phyloP scores from a whole-genome alignment of 2,113 vertebrate species.

The Sinocyclocheilus anshuiensis region DNA sequence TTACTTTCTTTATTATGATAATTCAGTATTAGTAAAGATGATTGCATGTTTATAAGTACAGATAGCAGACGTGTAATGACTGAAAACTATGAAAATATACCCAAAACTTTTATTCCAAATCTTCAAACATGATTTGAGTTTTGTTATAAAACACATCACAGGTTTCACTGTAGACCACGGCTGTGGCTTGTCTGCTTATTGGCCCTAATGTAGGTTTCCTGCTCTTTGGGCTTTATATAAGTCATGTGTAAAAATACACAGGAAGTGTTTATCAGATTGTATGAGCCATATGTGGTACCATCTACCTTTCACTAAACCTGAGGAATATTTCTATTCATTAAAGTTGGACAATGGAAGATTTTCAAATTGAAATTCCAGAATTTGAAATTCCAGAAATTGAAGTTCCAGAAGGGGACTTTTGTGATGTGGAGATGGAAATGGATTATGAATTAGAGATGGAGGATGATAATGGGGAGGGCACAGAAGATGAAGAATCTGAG shows the following conservation, averaged over 20 bases:
- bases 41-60: neutral
- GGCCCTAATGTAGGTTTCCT: neutral
- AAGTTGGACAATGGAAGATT: constrained; percentile 12
- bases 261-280: neutral
- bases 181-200: neutral
- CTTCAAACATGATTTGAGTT: neutral
- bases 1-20: neutral
- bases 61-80: neutral
- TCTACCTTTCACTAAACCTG: neutral
- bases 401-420: neutral
- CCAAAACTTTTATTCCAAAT: neutral
- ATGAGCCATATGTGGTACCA: no score
- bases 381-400: neutral
- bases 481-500: neutral
- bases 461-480: neutral
- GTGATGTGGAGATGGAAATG: neutral
- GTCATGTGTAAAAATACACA: neutral
- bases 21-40: neutral
- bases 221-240: neutral
- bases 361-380: neutral
- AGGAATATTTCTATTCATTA: neutral
- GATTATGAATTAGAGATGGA: neutral
- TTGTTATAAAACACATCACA: neutral
- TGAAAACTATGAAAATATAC: neutral
- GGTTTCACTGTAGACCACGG: neutral